A percentile compares a stretch with the other conserved stretches of the same genome.
These are phyloP conservation scores for Boloria euphrosyne DNA, from an alignment of 2,888 invertebrate genomes.

Conservation along the genomic window DNA sequence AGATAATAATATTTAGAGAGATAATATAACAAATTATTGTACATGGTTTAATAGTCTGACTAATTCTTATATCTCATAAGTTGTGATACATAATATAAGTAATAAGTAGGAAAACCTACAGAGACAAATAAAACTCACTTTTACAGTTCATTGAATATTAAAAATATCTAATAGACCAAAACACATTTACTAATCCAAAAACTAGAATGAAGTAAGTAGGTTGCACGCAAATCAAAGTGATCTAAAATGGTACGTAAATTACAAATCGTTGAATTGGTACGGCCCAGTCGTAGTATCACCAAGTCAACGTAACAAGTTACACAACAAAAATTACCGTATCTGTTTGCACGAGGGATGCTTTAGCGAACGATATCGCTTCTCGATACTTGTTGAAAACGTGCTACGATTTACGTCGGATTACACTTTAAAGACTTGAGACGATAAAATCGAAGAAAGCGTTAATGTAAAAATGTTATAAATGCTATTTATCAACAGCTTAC, in stretches of 20 bases:
- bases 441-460: constrained; percentile 42
- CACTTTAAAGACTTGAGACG: constrained; percentile 36
- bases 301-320: constrained; percentile 49
- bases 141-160: constrained; percentile 1
- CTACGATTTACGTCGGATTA: constrained; percentile 15
- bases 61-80: no score
- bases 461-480: constrained; percentile 43
- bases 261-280: constrained; percentile 26
- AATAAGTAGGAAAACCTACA: background rate
- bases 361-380: constrained; percentile 35
- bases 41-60: no score
- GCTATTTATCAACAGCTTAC: constrained; percentile 35
- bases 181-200: constrained; percentile 8
- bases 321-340: constrained; percentile 42
- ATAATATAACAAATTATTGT: no score
- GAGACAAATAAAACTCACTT: background rate
- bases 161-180: constrained; percentile 18
- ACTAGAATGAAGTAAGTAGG: constrained; percentile 21
- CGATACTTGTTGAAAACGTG: constrained; percentile 24
- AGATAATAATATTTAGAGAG: no score
- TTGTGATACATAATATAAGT: no score
- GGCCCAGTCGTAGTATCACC: constrained; percentile 36
- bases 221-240: constrained; percentile 28
- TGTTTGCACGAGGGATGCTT: constrained; percentile 32
- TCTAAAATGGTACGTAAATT: constrained; percentile 30